These are phyloP conservation scores for Euwallacea similis DNA, from an alignment of 1,140 invertebrate genomes.

Conservation along the genomic window DNA sequence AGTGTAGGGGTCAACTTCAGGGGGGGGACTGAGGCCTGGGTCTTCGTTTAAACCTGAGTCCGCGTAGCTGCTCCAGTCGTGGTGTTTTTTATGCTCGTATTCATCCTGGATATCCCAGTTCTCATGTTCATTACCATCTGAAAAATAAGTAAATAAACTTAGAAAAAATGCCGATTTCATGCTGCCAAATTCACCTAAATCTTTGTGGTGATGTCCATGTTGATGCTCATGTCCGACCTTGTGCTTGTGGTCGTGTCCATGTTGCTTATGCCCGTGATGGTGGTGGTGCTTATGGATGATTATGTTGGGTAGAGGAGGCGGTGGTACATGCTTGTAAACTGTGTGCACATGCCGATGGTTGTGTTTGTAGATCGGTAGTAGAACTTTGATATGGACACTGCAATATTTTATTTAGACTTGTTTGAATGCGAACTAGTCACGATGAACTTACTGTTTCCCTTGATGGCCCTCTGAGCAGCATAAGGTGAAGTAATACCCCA, in stretches of 20 bases:
- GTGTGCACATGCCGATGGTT: constrained; percentile 34
- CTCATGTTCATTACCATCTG: no score
- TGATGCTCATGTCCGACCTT: constrained; percentile 13
- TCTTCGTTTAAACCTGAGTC: no score
- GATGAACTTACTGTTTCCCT: constrained; percentile 36
- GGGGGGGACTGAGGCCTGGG: no score
- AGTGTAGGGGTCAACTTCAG: no score
- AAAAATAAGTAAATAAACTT: no score
- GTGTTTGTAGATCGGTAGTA: constrained; percentile 30
- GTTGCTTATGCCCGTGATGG: constrained; percentile 30
- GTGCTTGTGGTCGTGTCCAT: constrained; percentile 22
- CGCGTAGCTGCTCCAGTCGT: no score
- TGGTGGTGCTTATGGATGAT: constrained; percentile 37
- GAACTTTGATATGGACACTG: constrained; percentile 41
- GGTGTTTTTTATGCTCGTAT: no score
- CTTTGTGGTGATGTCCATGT: constrained; percentile 25
- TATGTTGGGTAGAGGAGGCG: constrained; percentile 12
- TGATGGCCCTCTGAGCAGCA: constrained; percentile 7
- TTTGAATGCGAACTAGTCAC: background rate
- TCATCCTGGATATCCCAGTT: no score
- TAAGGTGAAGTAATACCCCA: no score
- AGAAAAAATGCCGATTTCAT: no score
- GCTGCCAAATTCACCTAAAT: constrained; percentile 1
- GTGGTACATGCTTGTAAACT: constrained; percentile 20
- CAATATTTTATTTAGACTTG: background rate